A percentile compares a stretch with the other conserved stretches of the same genome.
Evolutionary conservation across 2,797 vertebrate genomes (phyloP).

Genomic region (Myotis vivesi): DNA sequence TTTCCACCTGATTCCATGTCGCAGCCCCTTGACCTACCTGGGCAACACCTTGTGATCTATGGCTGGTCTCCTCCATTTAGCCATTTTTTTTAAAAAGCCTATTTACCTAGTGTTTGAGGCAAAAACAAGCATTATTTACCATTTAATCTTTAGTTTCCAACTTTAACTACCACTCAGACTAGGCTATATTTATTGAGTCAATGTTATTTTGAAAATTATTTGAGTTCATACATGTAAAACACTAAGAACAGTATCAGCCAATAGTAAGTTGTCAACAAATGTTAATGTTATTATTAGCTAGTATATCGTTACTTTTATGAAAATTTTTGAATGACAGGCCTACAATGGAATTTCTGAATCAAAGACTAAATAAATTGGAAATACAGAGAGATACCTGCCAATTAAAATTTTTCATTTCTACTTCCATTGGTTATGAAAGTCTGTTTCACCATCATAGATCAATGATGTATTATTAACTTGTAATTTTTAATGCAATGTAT

Average conservation of each 20-base stretch:
- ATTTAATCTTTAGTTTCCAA: background rate
- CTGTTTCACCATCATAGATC: background rate
- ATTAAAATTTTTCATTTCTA: background rate
- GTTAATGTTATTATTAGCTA: background rate
- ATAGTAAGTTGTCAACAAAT: background rate
- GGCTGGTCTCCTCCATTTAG: background rate
- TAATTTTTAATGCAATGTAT: background rate
- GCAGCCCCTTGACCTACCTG: background rate
- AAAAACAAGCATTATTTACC: background rate
- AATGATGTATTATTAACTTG: background rate
- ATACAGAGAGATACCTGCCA: background rate
- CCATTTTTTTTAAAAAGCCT: background rate
- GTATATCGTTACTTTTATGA: background rate
- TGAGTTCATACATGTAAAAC: background rate
- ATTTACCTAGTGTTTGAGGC: background rate
- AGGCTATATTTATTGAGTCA: background rate
- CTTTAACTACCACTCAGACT: background rate
- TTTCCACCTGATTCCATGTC: background rate
- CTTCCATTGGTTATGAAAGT: background rate
- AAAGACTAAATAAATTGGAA: background rate
- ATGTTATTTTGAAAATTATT: background rate
- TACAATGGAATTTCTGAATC: background rate
- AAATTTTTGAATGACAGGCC: slow-evolving; percentile 8
- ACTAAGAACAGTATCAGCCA: background rate
- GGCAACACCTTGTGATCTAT: background rate